Evolutionary conservation across 2,888 invertebrate species (phyloP).

Genomic region (Embidobia sp.): DNA sequence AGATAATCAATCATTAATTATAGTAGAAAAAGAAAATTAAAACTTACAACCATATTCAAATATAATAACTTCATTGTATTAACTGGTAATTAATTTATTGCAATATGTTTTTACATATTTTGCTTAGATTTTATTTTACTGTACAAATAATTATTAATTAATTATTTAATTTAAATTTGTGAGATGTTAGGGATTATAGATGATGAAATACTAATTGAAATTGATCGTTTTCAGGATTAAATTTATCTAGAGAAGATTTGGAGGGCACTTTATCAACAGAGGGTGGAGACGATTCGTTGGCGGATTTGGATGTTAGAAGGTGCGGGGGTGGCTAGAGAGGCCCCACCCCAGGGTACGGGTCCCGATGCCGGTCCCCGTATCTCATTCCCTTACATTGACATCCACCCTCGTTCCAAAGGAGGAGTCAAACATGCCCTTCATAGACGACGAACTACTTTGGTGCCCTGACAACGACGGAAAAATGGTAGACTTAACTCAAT

Average conservation of each 20-base stretch:
- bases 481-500: slow-evolving; percentile 94
- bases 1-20: no score
- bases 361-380: slow-evolving; percentile 82
- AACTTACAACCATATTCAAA: no score
- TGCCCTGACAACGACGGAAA: slow-evolving; percentile 97
- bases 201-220: neutral
- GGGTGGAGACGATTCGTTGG: slow-evolving; percentile 67
- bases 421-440: slow-evolving; percentile 92
- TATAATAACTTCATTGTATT: no score
- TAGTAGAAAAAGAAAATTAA: no score
- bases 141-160: no score
- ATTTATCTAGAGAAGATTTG: neutral
- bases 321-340: slow-evolving; percentile 81
- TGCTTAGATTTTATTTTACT: no score
- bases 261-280: slow-evolving; percentile 23
- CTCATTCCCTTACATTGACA: slow-evolving; percentile 80
- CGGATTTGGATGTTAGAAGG: slow-evolving; percentile 80
- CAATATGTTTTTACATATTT: no score
- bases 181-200: no score
- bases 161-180: no score
- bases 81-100: no score
- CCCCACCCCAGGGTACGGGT: slow-evolving; percentile 81
- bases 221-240: slow-evolving; percentile 12
- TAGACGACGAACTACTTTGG: slow-evolving; percentile 97
- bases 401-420: slow-evolving; percentile 81